These are phyloP conservation scores for Cinclus mexicanus DNA, from an alignment of 2,113 vertebrate genomes.

Conservation along the genomic window DNA sequence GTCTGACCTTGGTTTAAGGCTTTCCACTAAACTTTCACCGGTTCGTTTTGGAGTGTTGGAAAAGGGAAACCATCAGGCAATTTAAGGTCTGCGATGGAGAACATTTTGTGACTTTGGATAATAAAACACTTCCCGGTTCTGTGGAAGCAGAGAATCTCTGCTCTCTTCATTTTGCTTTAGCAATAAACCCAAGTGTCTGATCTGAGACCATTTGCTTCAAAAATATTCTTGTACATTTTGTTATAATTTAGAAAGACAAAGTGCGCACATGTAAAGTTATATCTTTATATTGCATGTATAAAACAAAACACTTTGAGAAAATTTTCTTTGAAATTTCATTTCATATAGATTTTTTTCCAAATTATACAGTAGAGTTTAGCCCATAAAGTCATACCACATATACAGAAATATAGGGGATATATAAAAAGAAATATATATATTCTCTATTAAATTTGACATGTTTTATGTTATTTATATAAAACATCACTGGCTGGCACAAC, in stretches of 20 bases:
- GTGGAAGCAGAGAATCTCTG: rapidly evolving
- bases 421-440: background rate
- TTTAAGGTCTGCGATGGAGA: background rate
- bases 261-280: background rate
- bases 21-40: background rate
- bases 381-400: background rate
- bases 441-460: background rate
- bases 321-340: background rate
- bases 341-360: background rate
- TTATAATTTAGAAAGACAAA: background rate
- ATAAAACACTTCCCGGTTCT: background rate
- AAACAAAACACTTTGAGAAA: background rate
- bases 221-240: background rate
- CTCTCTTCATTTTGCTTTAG: background rate
- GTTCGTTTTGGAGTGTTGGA: background rate
- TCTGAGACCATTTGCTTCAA: background rate
- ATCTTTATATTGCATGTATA: background rate
- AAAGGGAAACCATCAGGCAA: background rate
- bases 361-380: background rate
- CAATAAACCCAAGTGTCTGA: background rate
- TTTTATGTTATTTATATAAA: background rate
- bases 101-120: background rate
- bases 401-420: background rate
- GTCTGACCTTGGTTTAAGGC: background rate
- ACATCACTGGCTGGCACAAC: background rate